Evolutionary conservation across 2,888 invertebrate species (phyloP).

Genomic region (Aromia moschata): DNA sequence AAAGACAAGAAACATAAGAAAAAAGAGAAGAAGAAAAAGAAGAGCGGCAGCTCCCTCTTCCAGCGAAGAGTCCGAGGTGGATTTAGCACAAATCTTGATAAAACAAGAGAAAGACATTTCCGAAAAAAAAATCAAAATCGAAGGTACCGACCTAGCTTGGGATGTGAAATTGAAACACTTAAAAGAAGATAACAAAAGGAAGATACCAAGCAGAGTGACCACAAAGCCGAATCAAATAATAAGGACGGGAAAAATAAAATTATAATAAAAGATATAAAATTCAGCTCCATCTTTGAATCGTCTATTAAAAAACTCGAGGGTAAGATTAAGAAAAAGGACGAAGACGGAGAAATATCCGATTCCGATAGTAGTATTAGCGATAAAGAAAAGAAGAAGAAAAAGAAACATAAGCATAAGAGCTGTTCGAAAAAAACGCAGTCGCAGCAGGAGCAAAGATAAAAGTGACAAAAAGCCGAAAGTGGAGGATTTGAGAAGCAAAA

Average conservation of each 20-base stretch:
- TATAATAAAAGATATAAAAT: constrained; percentile 74
- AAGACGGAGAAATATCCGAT: constrained; percentile 60
- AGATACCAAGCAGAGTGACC: too few species aligned
- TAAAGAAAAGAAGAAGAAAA: constrained; percentile 41
- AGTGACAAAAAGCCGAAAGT: constrained; percentile 28
- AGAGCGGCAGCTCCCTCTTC: constrained; percentile 53
- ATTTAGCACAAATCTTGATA: constrained; percentile 57
- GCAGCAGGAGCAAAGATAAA: constrained; percentile 35
- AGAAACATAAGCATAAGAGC: constrained; percentile 47
- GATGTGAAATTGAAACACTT: constrained; percentile 39
- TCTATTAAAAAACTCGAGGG: constrained; percentile 73
- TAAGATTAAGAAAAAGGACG: constrained; percentile 64
- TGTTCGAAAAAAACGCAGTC: constrained; percentile 39
- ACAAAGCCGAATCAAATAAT: too few species aligned
- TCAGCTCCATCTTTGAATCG: constrained; percentile 73
- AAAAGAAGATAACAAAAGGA: constrained; percentile 35
- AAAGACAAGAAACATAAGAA: constrained; percentile 68
- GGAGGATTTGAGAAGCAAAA: constrained; percentile 23
- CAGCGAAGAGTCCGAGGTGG: constrained; percentile 52
- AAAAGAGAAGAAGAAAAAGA: constrained; percentile 61
- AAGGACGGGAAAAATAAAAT: constrained; percentile 65
- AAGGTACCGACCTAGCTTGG: constrained; percentile 46
- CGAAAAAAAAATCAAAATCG: constrained; percentile 57
- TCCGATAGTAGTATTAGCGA: constrained; percentile 36
- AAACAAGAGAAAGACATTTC: constrained; percentile 56